Evolutionary conservation across 2,113 vertebrate species (phyloP).

Genomic region (Ammospiza caudacuta): DNA sequence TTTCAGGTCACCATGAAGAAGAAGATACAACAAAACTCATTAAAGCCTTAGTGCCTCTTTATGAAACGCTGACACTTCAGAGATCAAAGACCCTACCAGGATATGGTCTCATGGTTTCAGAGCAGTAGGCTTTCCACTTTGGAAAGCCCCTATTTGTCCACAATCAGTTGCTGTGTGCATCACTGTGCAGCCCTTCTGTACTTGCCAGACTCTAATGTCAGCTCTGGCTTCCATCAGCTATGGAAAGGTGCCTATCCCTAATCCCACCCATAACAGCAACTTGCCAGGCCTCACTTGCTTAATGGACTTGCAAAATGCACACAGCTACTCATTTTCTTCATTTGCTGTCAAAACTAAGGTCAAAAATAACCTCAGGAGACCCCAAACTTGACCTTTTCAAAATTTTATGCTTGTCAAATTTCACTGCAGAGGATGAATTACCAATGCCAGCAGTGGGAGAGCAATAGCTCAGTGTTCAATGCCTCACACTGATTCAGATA

Average conservation of each 20-base stretch:
- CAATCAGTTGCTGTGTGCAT: fast-evolving
- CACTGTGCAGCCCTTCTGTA: not conserved
- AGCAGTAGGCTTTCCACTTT: not conserved
- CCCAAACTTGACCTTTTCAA: slow-evolving; percentile 56
- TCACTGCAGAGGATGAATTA: slow-evolving; percentile 55
- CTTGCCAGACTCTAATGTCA: not conserved
- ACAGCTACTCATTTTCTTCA: slow-evolving; percentile 21
- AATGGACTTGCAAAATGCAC: slow-evolving; percentile 21
- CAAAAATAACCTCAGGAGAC: slow-evolving; percentile 42
- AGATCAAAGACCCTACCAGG: not conserved
- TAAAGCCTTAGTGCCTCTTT: not conserved
- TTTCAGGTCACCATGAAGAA: not conserved
- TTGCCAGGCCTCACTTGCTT: slow-evolving; percentile 26
- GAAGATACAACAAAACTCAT: not conserved
- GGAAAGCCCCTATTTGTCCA: not conserved
- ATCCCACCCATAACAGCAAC: not conserved
- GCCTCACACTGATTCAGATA: slow-evolving; percentile 49
- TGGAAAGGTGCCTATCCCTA: not conserved
- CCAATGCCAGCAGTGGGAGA: slow-evolving; percentile 26
- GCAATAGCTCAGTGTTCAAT: slow-evolving; percentile 49
- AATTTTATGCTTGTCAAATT: slow-evolving; percentile 62
- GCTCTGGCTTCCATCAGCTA: not conserved
- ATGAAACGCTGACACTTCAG: not conserved
- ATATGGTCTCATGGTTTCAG: not conserved
- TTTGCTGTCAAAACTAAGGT: slow-evolving; percentile 59